Percentiles rank a stretch among this genome's conserved stretches.
Evolutionary conservation across 2,113 vertebrate genomes (phyloP).

Genomic region (Alaudala cheleensis): DNA sequence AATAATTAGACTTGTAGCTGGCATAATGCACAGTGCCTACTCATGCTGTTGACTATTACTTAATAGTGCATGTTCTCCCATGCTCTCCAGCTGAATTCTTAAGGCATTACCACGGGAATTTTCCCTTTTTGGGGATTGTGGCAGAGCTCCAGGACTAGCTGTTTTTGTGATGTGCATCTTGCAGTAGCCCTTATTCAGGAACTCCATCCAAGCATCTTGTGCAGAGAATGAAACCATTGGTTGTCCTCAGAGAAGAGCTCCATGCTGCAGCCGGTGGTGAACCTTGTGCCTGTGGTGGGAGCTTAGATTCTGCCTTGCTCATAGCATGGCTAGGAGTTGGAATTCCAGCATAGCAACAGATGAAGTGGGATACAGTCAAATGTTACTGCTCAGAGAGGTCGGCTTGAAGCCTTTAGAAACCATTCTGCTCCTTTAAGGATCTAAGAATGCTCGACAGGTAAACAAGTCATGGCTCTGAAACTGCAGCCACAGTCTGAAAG

Average conservation of each 20-base stretch:
- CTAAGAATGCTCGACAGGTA: fast-evolving
- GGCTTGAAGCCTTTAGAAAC: neutral
- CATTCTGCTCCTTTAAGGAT: neutral
- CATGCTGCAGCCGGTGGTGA: neutral
- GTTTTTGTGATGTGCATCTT: neutral
- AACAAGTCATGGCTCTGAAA: neutral
- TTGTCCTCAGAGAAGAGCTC: neutral
- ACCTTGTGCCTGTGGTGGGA: neutral
- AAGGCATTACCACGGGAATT: constrained; percentile 3
- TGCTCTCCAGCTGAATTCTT: constrained; percentile 16
- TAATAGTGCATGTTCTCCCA: neutral
- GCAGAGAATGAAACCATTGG: neutral
- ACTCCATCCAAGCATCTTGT: neutral
- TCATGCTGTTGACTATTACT: neutral
- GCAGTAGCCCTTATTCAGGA: neutral
- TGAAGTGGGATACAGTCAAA: neutral
- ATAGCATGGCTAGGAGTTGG: neutral
- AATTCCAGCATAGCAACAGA: neutral
- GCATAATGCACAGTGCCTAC: neutral
- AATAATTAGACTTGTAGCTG: neutral
- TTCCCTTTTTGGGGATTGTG: neutral
- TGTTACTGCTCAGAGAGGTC: neutral
- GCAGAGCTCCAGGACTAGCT: neutral
- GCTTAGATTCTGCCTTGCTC: neutral
- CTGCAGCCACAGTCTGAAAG: neutral